Percentiles rank a stretch among this genome's conserved stretches.
Evolutionary conservation across 2,797 vertebrate genomes (phyloP).

Genomic region (Melanotaenia trifasciata): DNA sequence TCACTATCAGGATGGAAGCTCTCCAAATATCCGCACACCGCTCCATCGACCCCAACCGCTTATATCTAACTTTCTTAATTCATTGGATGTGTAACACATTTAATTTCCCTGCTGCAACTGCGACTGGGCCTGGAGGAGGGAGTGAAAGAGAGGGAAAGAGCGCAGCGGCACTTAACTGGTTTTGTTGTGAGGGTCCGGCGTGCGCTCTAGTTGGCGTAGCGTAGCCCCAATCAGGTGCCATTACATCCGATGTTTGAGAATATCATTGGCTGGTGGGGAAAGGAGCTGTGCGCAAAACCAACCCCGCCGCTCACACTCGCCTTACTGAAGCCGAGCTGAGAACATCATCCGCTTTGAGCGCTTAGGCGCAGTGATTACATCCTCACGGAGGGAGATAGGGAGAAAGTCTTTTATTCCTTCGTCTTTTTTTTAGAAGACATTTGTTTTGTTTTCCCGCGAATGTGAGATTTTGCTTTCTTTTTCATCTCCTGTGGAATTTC

Average conservation of each 20-base stretch:
- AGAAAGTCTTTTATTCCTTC: constrained; percentile 53
- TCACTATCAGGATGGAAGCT: background rate
- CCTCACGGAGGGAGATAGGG: constrained; percentile 51
- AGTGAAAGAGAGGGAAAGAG: constrained; percentile 36
- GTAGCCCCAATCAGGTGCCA: constrained; percentile 82
- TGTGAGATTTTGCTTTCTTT: constrained; percentile 28
- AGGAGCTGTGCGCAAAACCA: constrained; percentile 94
- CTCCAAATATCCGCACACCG: constrained; percentile 7
- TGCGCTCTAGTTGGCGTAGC: constrained; percentile 76
- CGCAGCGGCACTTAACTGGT: constrained; percentile 73
- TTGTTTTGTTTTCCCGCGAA: constrained; percentile 23
- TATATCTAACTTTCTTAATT: constrained; percentile 70
- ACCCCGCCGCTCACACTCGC: constrained; percentile 84
- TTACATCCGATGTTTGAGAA: constrained; percentile 73
- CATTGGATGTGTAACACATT: constrained; percentile 78
- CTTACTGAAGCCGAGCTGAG: constrained; percentile 91
- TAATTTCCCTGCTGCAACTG: constrained; percentile 70
- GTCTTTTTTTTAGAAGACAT: constrained; percentile 27
- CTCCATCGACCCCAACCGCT: constrained; percentile 9
- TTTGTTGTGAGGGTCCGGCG: constrained; percentile 76
- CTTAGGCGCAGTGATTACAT: constrained; percentile 73
- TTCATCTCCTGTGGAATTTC: constrained; percentile 55
- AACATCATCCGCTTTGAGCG: constrained; percentile 83
- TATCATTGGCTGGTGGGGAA: constrained; percentile 82
- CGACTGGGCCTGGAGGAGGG: constrained; percentile 59